Evolutionary conservation across 2,797 vertebrate species (phyloP), one percentile per base, ranked within the genome.

Genomic region (Myotis vivesi): DNA sequence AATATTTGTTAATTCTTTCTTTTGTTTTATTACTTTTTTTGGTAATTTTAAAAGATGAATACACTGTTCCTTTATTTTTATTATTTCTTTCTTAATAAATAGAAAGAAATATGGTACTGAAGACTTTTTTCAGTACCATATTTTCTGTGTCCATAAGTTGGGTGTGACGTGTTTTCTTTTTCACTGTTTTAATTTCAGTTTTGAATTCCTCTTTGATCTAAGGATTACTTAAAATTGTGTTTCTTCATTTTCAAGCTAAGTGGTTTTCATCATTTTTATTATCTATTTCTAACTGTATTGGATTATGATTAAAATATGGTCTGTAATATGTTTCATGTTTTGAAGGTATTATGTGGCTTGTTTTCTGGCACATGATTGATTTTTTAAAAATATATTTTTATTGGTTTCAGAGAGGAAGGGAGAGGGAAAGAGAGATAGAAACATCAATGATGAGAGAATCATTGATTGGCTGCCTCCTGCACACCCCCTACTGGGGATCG

Each of bases 211-310:
- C 38, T 72, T 89, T 84, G 51, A 25, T 23, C 51, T 86, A 81
- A 94, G 13, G 64, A 82, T 82, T 49, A 87, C 49, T 87, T 68
- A 82, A 22, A 75, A 85, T 15, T 93, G 8, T 38, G 9, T 59
- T 46, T 94, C 82, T 92, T 89, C 57, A 49, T 71, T 83, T 86
- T 79, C 68, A 83, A 79, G 57, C 30, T 73, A 75, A 16, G 12
- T 46, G 36, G 72, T 80, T 79, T 30, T 36, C 1, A 3, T 85
- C 23, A 33, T 59, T 79, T 36, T 66, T 44, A 62, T 33, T 51
- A 66, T 17, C 76, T 88, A 82, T 69, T 73, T 92, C 57, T 68
- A 80, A 55, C 80, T n/a, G 28, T 20, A 66, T 5, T 81, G 68
- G 28, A 72, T 68, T 72, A 46, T 55, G 20, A 87, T 62, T 68